These are phyloP conservation scores for Corella eumyota DNA, from an alignment of 23 tunicate species.

Conservation along the genomic window DNA sequence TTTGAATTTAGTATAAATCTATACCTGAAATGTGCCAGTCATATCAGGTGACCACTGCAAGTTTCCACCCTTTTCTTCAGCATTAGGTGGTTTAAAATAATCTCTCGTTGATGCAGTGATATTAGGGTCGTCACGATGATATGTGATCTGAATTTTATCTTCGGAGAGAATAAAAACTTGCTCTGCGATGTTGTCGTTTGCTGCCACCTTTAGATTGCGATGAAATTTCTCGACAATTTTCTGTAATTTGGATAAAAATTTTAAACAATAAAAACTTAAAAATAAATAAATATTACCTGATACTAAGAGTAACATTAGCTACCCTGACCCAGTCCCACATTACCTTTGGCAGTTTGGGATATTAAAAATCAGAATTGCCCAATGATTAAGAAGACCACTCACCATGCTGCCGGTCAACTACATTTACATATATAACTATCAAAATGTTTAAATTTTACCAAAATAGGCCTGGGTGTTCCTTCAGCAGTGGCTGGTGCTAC, in stretches of 20 bases:
- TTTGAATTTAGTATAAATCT: background rate
- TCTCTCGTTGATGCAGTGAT: conserved; percentile 89
- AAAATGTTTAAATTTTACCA: no score
- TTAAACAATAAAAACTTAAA: no score
- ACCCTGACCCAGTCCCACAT: no score
- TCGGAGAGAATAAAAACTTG: conserved; percentile 64
- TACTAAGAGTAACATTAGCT: no score
- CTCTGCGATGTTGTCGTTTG: conserved; percentile 78
- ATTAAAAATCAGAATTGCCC: no score
- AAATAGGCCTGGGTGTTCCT: conserved; percentile 69
- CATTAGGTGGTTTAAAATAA: conserved; percentile 87
- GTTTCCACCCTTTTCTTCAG: conserved; percentile 89
- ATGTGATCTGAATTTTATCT: conserved; percentile 79
- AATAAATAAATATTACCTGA: no score
- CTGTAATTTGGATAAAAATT: conserved; percentile 19
- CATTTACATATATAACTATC: no score
- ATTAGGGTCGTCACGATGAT: conserved; percentile 70
- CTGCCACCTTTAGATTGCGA: conserved; percentile 53
- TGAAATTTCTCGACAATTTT: conserved; percentile 78
- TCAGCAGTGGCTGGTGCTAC: conserved; percentile 63
- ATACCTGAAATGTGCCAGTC: conserved; percentile 72
- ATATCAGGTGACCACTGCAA: conserved; percentile 87
- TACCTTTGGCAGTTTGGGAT: no score
- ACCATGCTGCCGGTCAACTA: no score
- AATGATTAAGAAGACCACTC: no score